A percentile compares a stretch with the other conserved stretches of the same genome.
These are phyloP conservation scores for Tuberolachnus salignus DNA, from an alignment of 2,888 invertebrate genomes.

Conservation along the genomic window DNA sequence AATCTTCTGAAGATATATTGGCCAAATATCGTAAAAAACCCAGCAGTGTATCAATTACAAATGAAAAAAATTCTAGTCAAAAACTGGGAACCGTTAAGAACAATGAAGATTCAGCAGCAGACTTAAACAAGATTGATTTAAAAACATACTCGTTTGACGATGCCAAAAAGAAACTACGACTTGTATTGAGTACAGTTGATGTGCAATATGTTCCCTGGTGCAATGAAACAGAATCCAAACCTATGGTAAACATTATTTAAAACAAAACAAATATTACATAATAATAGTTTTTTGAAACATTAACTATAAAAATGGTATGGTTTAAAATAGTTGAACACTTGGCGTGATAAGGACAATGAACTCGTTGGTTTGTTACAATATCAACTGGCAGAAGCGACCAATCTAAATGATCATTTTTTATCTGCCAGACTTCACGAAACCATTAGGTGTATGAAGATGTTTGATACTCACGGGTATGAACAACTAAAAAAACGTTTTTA, in stretches of 20 bases:
- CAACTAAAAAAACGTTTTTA: background rate
- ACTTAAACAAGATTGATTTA: slow-evolving; percentile 43
- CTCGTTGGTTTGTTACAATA: slow-evolving; percentile 74
- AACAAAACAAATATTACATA: too few relatives aligned
- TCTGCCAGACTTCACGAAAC: slow-evolving; percentile 84
- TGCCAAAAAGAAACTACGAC: slow-evolving; percentile 82
- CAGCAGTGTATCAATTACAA: slow-evolving; percentile 67
- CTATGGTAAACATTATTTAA: slow-evolving; percentile 32
- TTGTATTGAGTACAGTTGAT: slow-evolving; percentile 88
- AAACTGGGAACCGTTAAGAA: slow-evolving; percentile 61
- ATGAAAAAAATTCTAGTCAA: slow-evolving; percentile 63
- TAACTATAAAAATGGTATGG: background rate
- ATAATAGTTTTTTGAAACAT: too few relatives aligned
- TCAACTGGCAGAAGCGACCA: slow-evolving; percentile 82
- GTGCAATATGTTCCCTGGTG: slow-evolving; percentile 58
- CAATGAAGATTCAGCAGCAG: slow-evolving; percentile 27
- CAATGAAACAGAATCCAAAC: slow-evolving; percentile 51
- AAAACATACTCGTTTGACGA: slow-evolving; percentile 63
- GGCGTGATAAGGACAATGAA: slow-evolving; percentile 62
- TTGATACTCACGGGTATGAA: slow-evolving; percentile 69
- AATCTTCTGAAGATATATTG: slow-evolving; percentile 89
- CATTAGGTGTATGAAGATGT: slow-evolving; percentile 75
- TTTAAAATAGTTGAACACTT: slow-evolving; percentile 62
- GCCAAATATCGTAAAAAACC: slow-evolving; percentile 87
- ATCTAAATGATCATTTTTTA: slow-evolving; percentile 76